These are phyloP conservation scores for Anthonomus grandis DNA, from an alignment of 1,140 invertebrate species.

Conservation along the genomic window DNA sequence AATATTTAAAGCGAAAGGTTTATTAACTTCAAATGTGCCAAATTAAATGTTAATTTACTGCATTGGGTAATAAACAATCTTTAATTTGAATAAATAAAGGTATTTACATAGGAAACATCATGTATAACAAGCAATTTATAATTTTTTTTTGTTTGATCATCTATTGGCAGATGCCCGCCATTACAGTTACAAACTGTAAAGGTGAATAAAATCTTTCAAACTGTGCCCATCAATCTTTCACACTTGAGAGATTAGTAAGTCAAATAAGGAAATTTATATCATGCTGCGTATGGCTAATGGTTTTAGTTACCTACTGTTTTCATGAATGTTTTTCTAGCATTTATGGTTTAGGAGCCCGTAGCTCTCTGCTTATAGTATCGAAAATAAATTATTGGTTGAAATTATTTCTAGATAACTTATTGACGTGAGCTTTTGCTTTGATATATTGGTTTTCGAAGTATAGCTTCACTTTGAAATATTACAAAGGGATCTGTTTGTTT, in stretches of 20 bases:
- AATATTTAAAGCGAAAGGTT: too few species aligned
- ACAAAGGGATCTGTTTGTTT: background rate
- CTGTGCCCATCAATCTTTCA: conserved; percentile 22
- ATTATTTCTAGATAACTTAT: conserved; percentile 3
- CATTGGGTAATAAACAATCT: too few species aligned
- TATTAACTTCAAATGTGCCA: too few species aligned
- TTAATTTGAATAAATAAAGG: too few species aligned
- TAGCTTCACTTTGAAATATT: background rate
- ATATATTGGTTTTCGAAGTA: conserved; percentile 10
- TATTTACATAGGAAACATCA: too few species aligned
- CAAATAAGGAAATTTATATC: conserved; percentile 28
- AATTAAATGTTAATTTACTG: too few species aligned
- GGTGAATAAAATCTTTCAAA: conserved; percentile 17
- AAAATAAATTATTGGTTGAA: conserved; percentile 8
- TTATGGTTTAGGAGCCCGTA: conserved; percentile 14
- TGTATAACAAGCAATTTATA: too few species aligned
- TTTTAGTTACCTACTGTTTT: conserved; percentile 29
- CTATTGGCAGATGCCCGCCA: conserved; percentile 9
- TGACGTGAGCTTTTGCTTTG: background rate
- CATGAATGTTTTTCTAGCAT: conserved; percentile 25
- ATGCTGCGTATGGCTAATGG: conserved; percentile 21
- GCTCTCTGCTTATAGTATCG: background rate
- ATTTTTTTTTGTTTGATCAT: conserved; percentile 9
- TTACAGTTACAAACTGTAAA: conserved; percentile 13
- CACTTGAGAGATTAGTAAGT: conserved; percentile 28